Conservation (phyloP, 2,797 vertebrate species). For the Tachyglossus aculeatus region DNA sequence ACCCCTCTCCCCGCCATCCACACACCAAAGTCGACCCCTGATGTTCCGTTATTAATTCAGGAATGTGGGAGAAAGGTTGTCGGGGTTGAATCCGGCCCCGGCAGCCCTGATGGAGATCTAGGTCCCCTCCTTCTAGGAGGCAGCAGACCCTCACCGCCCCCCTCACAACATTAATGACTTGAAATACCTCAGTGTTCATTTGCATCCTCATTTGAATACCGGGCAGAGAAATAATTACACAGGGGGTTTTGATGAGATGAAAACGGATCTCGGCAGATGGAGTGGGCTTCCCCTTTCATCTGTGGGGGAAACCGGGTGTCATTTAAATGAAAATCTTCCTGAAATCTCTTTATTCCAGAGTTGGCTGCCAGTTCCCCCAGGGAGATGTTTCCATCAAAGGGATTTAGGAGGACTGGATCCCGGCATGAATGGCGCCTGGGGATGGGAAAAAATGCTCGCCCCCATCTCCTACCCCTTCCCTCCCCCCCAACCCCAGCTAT, state of each 20-base stretch:
- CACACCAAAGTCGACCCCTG: conserved; percentile 51
- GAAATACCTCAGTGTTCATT: conserved; percentile 61
- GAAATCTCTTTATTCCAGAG: conserved; percentile 67
- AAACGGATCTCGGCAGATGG: conserved; percentile 67
- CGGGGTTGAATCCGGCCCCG: conserved; percentile 56
- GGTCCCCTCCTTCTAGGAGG: conserved; percentile 35
- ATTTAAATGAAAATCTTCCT: conserved; percentile 71
- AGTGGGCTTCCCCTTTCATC: conserved; percentile 58
- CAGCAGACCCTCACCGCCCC: conserved; percentile 1
- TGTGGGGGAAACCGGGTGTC: conserved; percentile 62
- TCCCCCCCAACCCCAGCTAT: too few species aligned
- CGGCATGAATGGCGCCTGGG: conserved; percentile 6
- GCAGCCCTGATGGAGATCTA: conserved; percentile 56
- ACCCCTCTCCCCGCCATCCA: not conserved
- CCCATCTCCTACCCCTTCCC: too few species aligned
- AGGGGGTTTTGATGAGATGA: conserved; percentile 67
- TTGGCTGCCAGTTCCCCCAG: conserved; percentile 47
- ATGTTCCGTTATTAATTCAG: conserved; percentile 62
- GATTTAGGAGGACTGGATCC: conserved; percentile 5
- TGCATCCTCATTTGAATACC: conserved; percentile 67
- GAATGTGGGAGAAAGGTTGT: conserved; percentile 58
- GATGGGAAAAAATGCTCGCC: not conserved
- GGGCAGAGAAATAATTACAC: conserved; percentile 63
- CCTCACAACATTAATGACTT: conserved; percentile 50
- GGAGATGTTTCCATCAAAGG: conserved; percentile 50